phyloP scores from a whole-genome alignment of 2,113 vertebrate genomes.

The Rynchops niger region DNA sequence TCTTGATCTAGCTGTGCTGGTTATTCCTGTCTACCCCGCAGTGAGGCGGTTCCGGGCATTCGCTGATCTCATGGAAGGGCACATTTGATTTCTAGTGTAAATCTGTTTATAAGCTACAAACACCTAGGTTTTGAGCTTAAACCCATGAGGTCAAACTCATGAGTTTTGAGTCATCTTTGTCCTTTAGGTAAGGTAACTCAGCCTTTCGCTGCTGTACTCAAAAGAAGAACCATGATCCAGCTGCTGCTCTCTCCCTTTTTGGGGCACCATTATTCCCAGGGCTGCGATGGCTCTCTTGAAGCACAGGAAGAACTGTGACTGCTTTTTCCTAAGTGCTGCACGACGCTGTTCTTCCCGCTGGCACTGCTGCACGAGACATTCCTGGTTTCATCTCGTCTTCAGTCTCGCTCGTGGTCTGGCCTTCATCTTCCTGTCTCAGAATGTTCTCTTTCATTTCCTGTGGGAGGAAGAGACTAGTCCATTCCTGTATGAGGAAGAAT shows the following conservation, averaged over 20 bases:
- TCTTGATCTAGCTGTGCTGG: background rate
- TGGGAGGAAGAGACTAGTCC: background rate
- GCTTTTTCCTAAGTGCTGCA: background rate
- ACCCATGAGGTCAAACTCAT: background rate
- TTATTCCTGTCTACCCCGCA: background rate
- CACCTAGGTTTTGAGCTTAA: background rate
- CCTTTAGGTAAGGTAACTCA: background rate
- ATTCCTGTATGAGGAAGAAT: background rate
- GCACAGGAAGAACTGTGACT: background rate
- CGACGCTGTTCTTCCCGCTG: rapidly evolving
- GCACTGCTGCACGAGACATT: background rate
- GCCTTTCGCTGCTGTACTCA: background rate
- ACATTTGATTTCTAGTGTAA: background rate
- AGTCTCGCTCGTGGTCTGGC: background rate
- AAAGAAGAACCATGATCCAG: background rate
- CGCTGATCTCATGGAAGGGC: background rate
- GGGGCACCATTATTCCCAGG: background rate
- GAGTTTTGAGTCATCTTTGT: background rate
- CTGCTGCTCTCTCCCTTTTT: background rate
- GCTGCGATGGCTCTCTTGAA: background rate
- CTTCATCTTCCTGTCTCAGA: background rate
- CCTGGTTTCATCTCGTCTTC: background rate
- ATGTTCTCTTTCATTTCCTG: slow-evolving; percentile 50
- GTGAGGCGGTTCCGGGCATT: rapidly evolving
- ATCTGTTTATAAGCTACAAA: background rate